A percentile compares a stretch with the other conserved stretches of the same genome.
Conservation (phyloP, 1,140 invertebrate genomes). For the Cecropterus lyciades region DNA sequence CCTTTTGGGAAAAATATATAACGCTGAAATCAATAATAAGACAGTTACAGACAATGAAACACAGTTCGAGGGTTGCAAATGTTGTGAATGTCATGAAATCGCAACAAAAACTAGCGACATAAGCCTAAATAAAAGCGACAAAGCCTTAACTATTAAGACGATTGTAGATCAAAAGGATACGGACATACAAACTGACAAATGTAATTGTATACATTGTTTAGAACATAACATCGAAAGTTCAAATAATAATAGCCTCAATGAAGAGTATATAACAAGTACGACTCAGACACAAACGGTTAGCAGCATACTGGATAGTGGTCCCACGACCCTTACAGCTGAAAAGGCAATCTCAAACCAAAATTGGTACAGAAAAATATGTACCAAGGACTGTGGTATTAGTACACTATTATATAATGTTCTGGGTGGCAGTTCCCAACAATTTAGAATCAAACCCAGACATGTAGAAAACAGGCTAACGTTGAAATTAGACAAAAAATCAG, state of each 20-base stretch:
- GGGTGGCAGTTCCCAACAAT: slow-evolving; percentile 37
- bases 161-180: background rate
- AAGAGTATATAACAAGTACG: slow-evolving; percentile 28
- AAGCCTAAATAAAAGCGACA: background rate
- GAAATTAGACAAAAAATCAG: slow-evolving; percentile 26
- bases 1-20: slow-evolving; percentile 64
- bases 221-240: background rate
- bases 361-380: slow-evolving; percentile 43
- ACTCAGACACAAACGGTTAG: slow-evolving; percentile 37
- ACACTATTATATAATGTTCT: slow-evolving; percentile 48
- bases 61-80: slow-evolving; percentile 36
- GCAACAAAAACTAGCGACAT: slow-evolving; percentile 1
- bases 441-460: slow-evolving; percentile 19
- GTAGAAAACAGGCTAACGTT: slow-evolving; percentile 14
- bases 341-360: slow-evolving; percentile 49
- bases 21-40: slow-evolving; percentile 42
- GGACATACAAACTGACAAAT: slow-evolving; percentile 8
- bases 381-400: slow-evolving; percentile 47
- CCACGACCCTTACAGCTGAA: slow-evolving; percentile 33
- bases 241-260: background rate
- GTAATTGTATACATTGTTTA: background rate
- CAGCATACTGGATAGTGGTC: slow-evolving; percentile 25
- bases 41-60: slow-evolving; percentile 40
- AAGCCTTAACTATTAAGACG: background rate
- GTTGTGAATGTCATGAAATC: background rate